Evolutionary conservation across 2,113 vertebrate species (phyloP).

Genomic region (Limanda limanda): DNA sequence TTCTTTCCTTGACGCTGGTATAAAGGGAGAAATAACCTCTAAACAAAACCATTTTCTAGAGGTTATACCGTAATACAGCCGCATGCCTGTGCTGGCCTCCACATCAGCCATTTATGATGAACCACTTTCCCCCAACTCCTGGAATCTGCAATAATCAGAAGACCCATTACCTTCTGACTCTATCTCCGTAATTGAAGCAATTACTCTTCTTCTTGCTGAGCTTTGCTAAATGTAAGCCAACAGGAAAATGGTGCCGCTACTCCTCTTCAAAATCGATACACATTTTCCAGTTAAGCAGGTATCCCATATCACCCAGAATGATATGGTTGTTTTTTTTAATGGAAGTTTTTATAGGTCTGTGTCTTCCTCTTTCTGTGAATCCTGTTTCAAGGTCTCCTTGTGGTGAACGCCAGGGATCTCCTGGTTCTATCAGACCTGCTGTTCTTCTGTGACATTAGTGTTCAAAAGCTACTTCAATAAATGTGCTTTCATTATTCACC

Average conservation of each 20-base stretch:
- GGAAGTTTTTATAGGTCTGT: background rate
- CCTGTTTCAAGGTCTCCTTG: background rate
- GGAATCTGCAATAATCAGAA: constrained; percentile 59
- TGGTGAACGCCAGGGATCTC: too few species aligned
- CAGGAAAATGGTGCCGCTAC: constrained; percentile 4
- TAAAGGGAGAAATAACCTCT: background rate
- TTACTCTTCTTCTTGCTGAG: constrained; percentile 57
- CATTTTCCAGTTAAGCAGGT: constrained; percentile 39
- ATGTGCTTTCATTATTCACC: too few species aligned
- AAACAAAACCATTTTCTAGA: background rate
- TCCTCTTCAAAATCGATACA: constrained; percentile 42
- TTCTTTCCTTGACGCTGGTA: background rate
- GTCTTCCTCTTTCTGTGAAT: background rate
- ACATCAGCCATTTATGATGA: constrained; percentile 32
- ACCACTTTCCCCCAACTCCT: constrained; percentile 17
- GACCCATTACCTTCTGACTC: constrained; percentile 54
- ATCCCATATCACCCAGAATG: constrained; percentile 7
- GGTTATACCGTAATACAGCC: background rate
- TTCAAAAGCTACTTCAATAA: too few species aligned
- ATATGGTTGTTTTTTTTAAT: constrained; percentile 33
- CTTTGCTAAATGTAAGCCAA: constrained; percentile 16
- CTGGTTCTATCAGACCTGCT: too few species aligned
- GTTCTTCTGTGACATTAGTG: too few species aligned
- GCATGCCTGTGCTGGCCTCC: constrained; percentile 2
- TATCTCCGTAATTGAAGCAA: constrained; percentile 63